Base-by-base conservation (phyloP, 30 jellyfish, hydroid and myxozoan species). In the Phacellophora camtschatica region DNA sequence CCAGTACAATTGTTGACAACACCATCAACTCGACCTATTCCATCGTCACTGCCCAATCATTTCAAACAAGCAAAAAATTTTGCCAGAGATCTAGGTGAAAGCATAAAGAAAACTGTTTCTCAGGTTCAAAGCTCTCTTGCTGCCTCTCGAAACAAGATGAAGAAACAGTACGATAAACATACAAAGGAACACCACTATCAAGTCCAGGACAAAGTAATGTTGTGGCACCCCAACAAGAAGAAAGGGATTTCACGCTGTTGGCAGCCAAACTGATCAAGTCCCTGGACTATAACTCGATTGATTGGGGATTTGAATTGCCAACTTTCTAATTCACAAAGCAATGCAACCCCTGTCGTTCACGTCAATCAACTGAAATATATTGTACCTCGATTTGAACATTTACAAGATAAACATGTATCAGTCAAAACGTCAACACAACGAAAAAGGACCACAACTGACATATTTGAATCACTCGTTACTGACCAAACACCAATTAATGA, bases 221-320 rank as follows among this genome's bases (percentile, higher is more conserved):
- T 23, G 10, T 55, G 78, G 80, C 19, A 30, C 5, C 88, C 88
- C 30, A 34, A 29, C 12, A 25, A 66, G 4, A 56, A 35, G 42
- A 61, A 56, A 32, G 86, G 77, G 12, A n/a, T 73, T n/a, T 73
- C 86, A 25, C 86, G 41, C 29, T 73, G 86, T 25, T 73, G 77
- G 63, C 86, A 73, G 36, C 83, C 83, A 30, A 69, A 69, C 19
- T 69, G 58, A 46, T 69, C 68, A 39, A 68, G 83, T 18, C 83
- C 83, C 19, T 69, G 83, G 69, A 69, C 33, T 19, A 19, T 69
- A 4, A 30, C 22, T 36, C 35, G 41, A 24, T 42, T 41, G 45
- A 29, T 69, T 4, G 83, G 83, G 20, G 69, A 69, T 22, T 37
- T 50, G 18, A 69, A 69, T 68, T 66, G 71, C 23, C 35, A 56